These are phyloP conservation scores for Thalassoma bifasciatum DNA, from an alignment of 2,113 vertebrate genomes.

Conservation along the genomic window DNA sequence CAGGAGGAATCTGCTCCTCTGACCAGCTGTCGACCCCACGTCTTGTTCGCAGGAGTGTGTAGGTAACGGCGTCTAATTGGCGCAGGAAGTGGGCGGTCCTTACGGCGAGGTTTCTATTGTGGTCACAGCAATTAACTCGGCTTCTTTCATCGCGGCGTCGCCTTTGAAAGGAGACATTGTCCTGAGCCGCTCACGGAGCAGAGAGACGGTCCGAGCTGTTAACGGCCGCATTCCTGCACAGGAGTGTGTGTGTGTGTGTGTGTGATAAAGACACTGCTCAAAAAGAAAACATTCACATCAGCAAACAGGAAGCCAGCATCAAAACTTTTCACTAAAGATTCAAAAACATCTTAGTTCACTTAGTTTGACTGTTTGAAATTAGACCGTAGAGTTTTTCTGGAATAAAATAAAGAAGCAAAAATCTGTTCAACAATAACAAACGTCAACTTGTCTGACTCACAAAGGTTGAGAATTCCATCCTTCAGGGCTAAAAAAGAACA, in stretches of 20 bases:
- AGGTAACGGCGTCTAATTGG: conserved; percentile 71
- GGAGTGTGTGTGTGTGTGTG: conserved; percentile 5
- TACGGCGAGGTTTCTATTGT: conserved; percentile 72
- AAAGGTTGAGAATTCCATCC: no score
- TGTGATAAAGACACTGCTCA: background rate
- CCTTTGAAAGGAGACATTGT: conserved; percentile 71
- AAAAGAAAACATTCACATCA: no score
- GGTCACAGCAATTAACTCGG: conserved; percentile 69
- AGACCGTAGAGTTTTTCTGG: no score
- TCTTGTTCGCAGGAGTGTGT: conserved; percentile 49
- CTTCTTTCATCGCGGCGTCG: conserved; percentile 66
- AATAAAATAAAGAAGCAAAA: no score
- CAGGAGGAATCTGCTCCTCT: conserved; percentile 28
- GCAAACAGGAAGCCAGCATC: no score
- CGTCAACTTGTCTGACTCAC: no score
- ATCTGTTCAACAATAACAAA: no score
- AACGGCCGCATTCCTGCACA: conserved; percentile 46
- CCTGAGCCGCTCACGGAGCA: conserved; percentile 49
- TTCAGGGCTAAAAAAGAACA: no score
- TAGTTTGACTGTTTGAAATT: no score
- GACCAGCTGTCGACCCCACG: conserved; percentile 19
- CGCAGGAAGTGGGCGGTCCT: conserved; percentile 68
- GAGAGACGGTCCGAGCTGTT: conserved; percentile 47
- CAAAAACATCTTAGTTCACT: no score
- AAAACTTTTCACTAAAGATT: no score